A percentile compares a stretch with the other conserved stretches of the same genome.
Conservation (phyloP, 2,797 vertebrate species). For the Coluber constrictor region DNA sequence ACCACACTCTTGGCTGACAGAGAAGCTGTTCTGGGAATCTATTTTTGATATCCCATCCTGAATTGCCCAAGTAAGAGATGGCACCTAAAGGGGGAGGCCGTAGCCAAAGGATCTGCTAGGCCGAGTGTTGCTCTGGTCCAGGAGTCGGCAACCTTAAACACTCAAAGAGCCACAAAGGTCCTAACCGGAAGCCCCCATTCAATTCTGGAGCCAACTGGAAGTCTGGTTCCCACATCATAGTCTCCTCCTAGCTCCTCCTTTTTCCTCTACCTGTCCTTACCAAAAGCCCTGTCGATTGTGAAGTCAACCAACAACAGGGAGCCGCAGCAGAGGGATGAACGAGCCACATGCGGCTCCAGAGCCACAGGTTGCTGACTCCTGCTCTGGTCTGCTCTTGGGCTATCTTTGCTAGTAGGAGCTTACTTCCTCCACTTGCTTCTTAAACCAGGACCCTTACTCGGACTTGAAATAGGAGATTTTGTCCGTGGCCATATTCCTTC, state of each 20-base stretch:
- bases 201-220: no score
- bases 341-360: no score
- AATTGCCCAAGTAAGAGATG: not conserved
- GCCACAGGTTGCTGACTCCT: no score
- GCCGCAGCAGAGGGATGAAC: no score
- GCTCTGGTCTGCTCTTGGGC: not conserved
- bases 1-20: not conserved
- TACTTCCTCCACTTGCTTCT: not conserved
- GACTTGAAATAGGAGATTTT: slow-evolving; percentile 23
- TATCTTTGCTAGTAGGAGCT: slow-evolving; percentile 13
- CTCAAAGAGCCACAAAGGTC: no score
- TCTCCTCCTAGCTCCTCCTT: no score
- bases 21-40: not conserved
- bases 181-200: no score
- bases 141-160: no score
- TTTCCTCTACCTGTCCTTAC: no score
- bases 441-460: slow-evolving; percentile 6
- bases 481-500: fast-evolving
- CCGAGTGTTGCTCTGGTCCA: not conserved
- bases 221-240: no score
- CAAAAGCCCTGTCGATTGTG: no score
- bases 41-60: not conserved
- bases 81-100: not conserved
- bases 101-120: not conserved
- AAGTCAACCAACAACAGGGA: no score